phyloP scores from a whole-genome alignment of 2,888 invertebrate species.

The Drosophila mimetica region DNA sequence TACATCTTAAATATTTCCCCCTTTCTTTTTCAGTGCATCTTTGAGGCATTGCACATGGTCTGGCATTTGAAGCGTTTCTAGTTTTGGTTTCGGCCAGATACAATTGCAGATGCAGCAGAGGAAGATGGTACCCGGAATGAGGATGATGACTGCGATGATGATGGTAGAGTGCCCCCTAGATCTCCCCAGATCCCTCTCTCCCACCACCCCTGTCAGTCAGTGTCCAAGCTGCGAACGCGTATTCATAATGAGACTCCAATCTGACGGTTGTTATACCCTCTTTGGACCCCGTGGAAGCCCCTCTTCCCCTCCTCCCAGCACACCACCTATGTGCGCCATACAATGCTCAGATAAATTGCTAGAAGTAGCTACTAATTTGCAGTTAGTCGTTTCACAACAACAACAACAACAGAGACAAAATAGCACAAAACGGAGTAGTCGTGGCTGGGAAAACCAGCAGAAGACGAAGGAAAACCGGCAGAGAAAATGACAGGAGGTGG shows the following conservation, averaged over 20 bases:
- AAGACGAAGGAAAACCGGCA: slow-evolving; percentile 11
- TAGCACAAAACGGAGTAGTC: slow-evolving; percentile 40
- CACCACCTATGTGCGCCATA: slow-evolving; percentile 20
- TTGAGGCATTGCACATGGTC: slow-evolving; percentile 22
- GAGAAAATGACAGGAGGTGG: not conserved
- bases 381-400: slow-evolving; percentile 64
- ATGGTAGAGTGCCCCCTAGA: slow-evolving; percentile 2
- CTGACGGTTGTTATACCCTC: slow-evolving; percentile 34
- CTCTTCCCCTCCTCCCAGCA: not conserved
- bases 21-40: slow-evolving; percentile 15
- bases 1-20: not conserved
- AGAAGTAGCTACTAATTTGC: slow-evolving; percentile 75
- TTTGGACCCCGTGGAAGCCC: not conserved
- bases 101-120: slow-evolving; percentile 27
- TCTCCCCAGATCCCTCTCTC: not conserved
- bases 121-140: not conserved
- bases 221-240: slow-evolving; percentile 42
- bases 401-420: slow-evolving; percentile 36
- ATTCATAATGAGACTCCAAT: slow-evolving; percentile 65
- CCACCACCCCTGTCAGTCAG: slow-evolving; percentile 7
- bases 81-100: slow-evolving; percentile 29
- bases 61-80: slow-evolving; percentile 27
- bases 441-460: slow-evolving; percentile 7
- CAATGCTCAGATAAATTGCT: slow-evolving; percentile 72
- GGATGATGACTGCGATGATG: slow-evolving; percentile 29